A percentile compares a stretch with the other conserved stretches of the same genome.
Conservation (phyloP, 2,113 vertebrate species). For the Gobio gobio region DNA sequence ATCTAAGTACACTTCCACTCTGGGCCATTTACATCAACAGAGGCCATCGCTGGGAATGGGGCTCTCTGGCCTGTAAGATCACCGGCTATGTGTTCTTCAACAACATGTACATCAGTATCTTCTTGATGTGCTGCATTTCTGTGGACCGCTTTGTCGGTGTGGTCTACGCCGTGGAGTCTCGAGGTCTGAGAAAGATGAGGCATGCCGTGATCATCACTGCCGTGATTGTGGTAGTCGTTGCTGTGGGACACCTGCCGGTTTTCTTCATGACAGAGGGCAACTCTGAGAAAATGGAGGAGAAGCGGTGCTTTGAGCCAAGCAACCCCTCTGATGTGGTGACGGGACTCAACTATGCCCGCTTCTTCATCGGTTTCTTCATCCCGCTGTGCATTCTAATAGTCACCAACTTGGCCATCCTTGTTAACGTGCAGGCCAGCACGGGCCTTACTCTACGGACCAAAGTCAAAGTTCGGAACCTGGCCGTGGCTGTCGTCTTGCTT, state of each 20-base stretch:
- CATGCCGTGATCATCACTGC: conserved; percentile 58
- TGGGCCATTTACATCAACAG: conserved; percentile 81
- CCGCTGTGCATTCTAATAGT: conserved; percentile 72
- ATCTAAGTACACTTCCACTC: conserved; percentile 82
- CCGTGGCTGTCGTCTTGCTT: conserved; percentile 88
- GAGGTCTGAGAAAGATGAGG: conserved; percentile 67
- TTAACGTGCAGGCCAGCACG: conserved; percentile 58
- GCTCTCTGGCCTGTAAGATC: conserved; percentile 72
- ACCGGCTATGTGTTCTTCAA: conserved; percentile 91
- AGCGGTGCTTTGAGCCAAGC: conserved; percentile 78
- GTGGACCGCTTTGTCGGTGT: conserved; percentile 84
- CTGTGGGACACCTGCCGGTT: conserved; percentile 63
- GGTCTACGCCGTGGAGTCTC: conserved; percentile 76
- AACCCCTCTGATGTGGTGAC: conserved; percentile 47
- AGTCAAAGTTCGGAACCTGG: conserved; percentile 80
- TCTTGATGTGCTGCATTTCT: conserved; percentile 87
- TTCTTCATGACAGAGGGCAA: conserved; percentile 44
- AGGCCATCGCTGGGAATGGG: conserved; percentile 77
- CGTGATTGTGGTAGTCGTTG: conserved; percentile 59
- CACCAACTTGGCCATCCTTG: conserved; percentile 77
- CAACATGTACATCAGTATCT: conserved; percentile 93
- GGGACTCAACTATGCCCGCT: conserved; percentile 68
- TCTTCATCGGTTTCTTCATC: conserved; percentile 73
- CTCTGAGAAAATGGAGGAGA: fast-evolving
- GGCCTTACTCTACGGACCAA: conserved; percentile 72